These are phyloP conservation scores for Spinus olivaceus DNA, from an alignment of 2,797 vertebrate species.

Conservation along the genomic window DNA sequence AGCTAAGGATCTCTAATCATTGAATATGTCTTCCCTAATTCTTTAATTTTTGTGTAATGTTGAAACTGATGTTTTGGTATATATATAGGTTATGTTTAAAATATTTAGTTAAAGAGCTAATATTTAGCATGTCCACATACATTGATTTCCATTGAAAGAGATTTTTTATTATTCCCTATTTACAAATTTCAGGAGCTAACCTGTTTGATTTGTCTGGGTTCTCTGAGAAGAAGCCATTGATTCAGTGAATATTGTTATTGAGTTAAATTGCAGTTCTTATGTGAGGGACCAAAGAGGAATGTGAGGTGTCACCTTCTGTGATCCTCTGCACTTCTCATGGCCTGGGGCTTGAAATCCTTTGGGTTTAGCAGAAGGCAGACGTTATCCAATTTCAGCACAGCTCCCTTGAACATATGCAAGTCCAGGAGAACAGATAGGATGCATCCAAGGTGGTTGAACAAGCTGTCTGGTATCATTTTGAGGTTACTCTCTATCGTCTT, in stretches of 20 bases:
- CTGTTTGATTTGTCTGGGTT: neutral
- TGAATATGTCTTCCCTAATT: neutral
- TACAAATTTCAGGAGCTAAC: neutral
- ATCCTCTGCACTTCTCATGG: neutral
- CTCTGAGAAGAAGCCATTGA: neutral
- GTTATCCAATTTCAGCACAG: neutral
- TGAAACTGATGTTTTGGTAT: neutral
- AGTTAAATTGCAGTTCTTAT: neutral
- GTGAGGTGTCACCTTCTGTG: neutral
- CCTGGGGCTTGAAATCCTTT: neutral
- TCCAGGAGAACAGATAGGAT: neutral
- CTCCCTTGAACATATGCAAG: neutral
- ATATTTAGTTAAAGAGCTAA: neutral
- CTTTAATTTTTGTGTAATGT: neutral
- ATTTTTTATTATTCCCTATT: neutral
- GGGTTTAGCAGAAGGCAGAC: neutral
- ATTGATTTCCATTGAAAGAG: neutral
- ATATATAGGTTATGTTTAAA: neutral
- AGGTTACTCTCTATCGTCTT: neutral
- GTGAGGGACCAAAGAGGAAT: neutral
- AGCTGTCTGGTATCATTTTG: neutral
- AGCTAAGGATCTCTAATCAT: neutral
- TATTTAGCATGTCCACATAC: neutral
- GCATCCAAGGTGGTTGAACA: neutral
- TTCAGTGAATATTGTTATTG: neutral